These are phyloP conservation scores for Sisor rabdophorus DNA, from an alignment of 2,113 vertebrate genomes.

Conservation along the genomic window DNA sequence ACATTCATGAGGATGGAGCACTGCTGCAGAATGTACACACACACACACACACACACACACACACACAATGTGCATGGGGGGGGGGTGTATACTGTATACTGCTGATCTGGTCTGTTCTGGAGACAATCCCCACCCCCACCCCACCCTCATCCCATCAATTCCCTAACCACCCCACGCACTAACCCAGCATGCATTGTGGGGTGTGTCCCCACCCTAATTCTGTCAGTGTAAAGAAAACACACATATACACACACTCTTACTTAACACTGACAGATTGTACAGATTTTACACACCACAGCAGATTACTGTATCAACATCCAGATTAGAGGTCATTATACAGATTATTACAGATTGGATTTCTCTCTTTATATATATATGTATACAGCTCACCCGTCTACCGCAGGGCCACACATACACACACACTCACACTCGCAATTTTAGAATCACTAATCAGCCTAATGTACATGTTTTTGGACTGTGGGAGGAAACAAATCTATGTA, in stretches of 20 bases:
- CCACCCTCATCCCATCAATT: background rate
- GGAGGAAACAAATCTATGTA: no score
- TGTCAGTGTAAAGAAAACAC: background rate
- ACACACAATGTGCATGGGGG: background rate
- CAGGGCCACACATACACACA: conserved; percentile 3
- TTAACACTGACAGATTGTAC: conserved; percentile 4
- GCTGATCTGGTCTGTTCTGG: conserved; percentile 6
- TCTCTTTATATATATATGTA: background rate
- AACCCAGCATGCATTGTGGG: conserved; percentile 1
- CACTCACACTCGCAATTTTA: no score
- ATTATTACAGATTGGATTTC: background rate
- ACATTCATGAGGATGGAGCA: conserved; percentile 7
- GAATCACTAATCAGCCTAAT: no score
- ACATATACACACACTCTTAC: background rate
- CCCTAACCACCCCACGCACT: background rate
- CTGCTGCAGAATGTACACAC: conserved; percentile 2
- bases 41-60: conserved; percentile 1
- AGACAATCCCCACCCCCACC: background rate
- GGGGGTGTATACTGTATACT: background rate
- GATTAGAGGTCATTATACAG: background rate
- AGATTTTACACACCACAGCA: background rate
- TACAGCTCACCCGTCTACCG: no score
- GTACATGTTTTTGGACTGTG: no score
- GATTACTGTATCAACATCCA: background rate
- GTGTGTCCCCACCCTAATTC: conserved; percentile 19